Percentiles rank a stretch among this genome's conserved stretches.
Conservation (phyloP, 92 coral and sea anemone species). For the Palythoa heliodiscus region DNA sequence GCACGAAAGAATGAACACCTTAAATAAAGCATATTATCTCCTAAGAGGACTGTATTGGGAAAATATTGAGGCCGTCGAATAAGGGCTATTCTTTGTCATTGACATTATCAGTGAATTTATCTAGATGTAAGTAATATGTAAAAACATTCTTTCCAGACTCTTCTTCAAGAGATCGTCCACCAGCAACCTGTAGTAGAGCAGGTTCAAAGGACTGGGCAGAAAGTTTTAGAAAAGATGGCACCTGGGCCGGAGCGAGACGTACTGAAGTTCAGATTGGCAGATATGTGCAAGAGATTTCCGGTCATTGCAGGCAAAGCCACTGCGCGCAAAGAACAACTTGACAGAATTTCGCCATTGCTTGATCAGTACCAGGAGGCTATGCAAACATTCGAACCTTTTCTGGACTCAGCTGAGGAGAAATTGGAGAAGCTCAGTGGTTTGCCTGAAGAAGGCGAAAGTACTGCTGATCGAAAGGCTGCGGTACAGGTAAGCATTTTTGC, state of each 20-base stretch:
- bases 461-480: constrained; percentile 67
- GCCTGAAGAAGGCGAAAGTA: constrained; percentile 70
- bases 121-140: background rate
- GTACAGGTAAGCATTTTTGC: constrained; percentile 66
- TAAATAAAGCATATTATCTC: too few species aligned
- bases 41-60: too few species aligned
- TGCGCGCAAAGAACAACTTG: constrained; percentile 75
- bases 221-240: constrained; percentile 67
- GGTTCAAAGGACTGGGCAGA: constrained; percentile 71
- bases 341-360: constrained; percentile 77
- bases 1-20: too few species aligned
- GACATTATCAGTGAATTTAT: too few species aligned
- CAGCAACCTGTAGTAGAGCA: constrained; percentile 84
- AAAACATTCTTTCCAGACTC: constrained; percentile 48
- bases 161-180: constrained; percentile 70
- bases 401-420: constrained; percentile 83
- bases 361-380: constrained; percentile 83
- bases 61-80: too few species aligned
- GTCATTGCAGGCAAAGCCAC: constrained; percentile 74
- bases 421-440: constrained; percentile 67
- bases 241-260: constrained; percentile 90
- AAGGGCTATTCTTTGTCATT: too few species aligned
- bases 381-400: constrained; percentile 73
- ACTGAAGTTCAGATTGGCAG: constrained; percentile 78
- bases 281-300: constrained; percentile 73